phyloP scores from a whole-genome alignment of 2,888 invertebrate species.

The Philhelius pedissequus region DNA sequence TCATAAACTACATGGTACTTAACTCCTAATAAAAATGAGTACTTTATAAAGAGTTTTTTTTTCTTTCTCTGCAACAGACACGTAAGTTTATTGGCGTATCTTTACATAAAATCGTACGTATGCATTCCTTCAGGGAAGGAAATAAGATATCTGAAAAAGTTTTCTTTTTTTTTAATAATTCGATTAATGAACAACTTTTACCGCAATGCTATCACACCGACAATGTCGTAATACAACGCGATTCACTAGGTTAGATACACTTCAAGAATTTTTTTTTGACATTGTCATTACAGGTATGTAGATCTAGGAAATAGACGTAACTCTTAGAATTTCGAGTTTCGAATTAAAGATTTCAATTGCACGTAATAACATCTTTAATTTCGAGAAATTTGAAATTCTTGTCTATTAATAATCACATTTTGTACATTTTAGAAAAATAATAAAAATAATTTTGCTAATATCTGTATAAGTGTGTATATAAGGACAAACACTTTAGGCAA shows the following conservation, averaged over 20 bases:
- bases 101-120: constrained; percentile 23
- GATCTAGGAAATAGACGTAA: no score
- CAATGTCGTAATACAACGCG: neutral
- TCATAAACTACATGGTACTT: neutral
- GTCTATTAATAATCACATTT: no score
- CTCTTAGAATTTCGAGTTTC: no score
- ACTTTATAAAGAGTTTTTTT: constrained; percentile 3
- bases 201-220: constrained; percentile 7
- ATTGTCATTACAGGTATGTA: no score
- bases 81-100: neutral
- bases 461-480: no score
- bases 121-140: constrained; percentile 45
- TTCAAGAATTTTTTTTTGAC: no score
- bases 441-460: no score
- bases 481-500: no score
- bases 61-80: neutral
- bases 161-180: constrained; percentile 27
- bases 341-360: no score
- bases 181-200: constrained; percentile 61
- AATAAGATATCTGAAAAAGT: constrained; percentile 34
- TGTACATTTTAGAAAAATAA: no score
- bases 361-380: no score
- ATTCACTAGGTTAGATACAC: neutral
- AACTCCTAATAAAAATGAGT: constrained; percentile 25
- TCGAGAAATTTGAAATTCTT: no score